Conservation (phyloP, 2,797 vertebrate genomes). For the Notamacropus eugenii region DNA sequence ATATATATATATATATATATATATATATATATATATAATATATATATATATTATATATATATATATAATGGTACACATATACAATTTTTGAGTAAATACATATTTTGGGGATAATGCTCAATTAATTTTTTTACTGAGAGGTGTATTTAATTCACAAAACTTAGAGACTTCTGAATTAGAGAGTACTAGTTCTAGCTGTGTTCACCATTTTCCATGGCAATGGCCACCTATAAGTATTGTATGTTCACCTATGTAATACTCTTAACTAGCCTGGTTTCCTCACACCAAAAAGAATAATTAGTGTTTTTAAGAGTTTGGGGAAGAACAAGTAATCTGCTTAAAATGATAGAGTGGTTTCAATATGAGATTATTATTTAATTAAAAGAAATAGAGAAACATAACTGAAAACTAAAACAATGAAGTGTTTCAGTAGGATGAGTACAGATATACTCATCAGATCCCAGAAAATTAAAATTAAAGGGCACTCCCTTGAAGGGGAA, state of each 20-base stretch:
- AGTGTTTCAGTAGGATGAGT: background rate
- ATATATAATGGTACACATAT: too few relatives aligned
- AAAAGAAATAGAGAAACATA: background rate
- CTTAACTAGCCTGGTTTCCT: background rate
- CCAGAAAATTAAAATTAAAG: background rate
- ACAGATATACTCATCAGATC: background rate
- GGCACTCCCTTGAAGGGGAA: background rate
- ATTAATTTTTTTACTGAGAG: background rate
- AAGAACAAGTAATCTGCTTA: constrained; percentile 68
- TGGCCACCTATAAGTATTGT: too few relatives aligned
- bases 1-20: too few relatives aligned
- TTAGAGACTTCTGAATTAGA: background rate
- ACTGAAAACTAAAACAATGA: background rate
- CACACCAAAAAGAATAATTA: constrained; percentile 15
- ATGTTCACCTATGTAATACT: background rate
- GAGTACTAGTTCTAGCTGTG: too few relatives aligned
- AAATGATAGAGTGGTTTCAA: constrained; percentile 64
- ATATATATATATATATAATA: too few relatives aligned
- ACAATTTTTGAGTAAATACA: background rate
- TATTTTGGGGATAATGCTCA: background rate
- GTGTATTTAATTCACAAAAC: background rate
- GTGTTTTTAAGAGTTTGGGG: constrained; percentile 58
- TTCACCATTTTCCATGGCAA: too few relatives aligned
- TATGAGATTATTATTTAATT: constrained; percentile 59
- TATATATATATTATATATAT: too few relatives aligned